These are phyloP conservation scores for Blomia tropicalis DNA, from an alignment of 2,888 invertebrate species.

Conservation along the genomic window DNA sequence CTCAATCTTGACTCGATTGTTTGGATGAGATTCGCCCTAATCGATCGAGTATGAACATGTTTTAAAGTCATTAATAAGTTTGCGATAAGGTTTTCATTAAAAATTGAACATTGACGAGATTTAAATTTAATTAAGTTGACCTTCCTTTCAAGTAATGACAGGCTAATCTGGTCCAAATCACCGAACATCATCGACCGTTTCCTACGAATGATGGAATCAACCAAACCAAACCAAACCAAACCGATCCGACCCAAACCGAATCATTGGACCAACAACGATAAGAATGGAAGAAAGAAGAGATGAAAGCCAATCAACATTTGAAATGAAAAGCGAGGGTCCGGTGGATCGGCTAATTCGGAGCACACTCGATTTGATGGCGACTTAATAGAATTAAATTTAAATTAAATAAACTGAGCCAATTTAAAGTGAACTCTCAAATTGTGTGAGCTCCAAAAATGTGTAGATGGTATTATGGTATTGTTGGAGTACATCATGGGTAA, in stretches of 20 bases:
- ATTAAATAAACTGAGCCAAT: conserved; percentile 13
- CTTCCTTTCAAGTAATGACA: neutral
- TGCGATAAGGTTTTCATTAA: conserved; percentile 1
- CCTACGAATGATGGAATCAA: too few species aligned
- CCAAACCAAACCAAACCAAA: too few species aligned
- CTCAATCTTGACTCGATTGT: too few species aligned
- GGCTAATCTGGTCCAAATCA: conserved; percentile 6
- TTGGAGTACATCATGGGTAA: neutral
- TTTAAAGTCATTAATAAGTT: too few species aligned
- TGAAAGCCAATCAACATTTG: neutral
- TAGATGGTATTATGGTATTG: too few species aligned
- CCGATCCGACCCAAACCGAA: too few species aligned
- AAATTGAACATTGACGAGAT: conserved; percentile 11
- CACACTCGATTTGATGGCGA: neutral
- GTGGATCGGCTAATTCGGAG: neutral
- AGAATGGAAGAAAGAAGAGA: neutral
- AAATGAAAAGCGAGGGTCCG: neutral
- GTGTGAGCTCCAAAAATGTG: neutral
- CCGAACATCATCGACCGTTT: neutral
- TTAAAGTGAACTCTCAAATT: neutral
- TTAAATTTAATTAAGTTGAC: conserved; percentile 12
- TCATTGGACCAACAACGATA: too few species aligned
- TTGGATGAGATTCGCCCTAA: too few species aligned
- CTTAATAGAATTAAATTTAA: conserved; percentile 13
- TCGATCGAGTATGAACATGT: too few species aligned